Conservation (phyloP, 2,888 invertebrate species). For the Melinopterus prodromus region DNA sequence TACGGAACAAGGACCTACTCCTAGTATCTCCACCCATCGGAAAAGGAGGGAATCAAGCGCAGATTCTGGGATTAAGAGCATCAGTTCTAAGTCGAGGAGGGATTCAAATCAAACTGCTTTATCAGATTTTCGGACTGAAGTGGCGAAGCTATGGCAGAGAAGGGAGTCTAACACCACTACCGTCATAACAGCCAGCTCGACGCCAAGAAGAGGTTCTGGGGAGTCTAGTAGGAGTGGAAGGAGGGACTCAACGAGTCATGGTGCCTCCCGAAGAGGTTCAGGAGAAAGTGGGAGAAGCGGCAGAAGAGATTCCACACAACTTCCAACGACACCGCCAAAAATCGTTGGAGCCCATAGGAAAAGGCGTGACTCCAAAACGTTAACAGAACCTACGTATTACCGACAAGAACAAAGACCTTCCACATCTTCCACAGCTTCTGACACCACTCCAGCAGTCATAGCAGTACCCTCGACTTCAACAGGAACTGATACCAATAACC, state of each 20-base stretch:
- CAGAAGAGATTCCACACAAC: conserved; percentile 72
- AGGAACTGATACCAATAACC: conserved; percentile 66
- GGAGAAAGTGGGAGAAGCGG: conserved; percentile 75
- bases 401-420: conserved; percentile 74
- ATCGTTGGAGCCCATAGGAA: conserved; percentile 69
- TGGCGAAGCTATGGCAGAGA: conserved; percentile 75
- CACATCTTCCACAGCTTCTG: conserved; percentile 77
- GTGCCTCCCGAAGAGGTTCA: conserved; percentile 71
- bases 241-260: conserved; percentile 67
- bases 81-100: conserved; percentile 74
- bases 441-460: conserved; percentile 69
- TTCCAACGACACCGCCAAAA: conserved; percentile 64
- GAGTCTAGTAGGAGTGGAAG: conserved; percentile 70
- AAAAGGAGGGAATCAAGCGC: conserved; percentile 90
- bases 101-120: conserved; percentile 73
- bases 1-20: conserved; percentile 61
- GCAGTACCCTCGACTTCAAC: conserved; percentile 53
- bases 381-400: conserved; percentile 65
- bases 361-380: conserved; percentile 65
- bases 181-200: conserved; percentile 59
- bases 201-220: conserved; percentile 69
- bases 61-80: conserved; percentile 80
- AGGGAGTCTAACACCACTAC: conserved; percentile 68
- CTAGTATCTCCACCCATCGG: conserved; percentile 61
- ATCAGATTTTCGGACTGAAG: conserved; percentile 75